Conservation (phyloP, 2,888 invertebrate genomes). For the Epistrophe grossulariae region DNA sequence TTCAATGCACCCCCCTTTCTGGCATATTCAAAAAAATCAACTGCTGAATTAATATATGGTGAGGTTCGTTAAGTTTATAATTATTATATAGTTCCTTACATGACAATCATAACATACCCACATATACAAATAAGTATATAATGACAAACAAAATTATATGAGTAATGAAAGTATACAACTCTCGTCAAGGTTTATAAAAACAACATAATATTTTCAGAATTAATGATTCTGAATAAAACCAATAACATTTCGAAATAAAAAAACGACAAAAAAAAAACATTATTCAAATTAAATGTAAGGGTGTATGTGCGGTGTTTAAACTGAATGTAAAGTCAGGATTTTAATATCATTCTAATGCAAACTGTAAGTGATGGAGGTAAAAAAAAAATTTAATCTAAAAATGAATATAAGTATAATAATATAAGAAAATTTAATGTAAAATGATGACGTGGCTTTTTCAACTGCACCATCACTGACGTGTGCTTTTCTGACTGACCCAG, state of each 20-base stretch:
- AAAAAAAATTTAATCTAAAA: neutral
- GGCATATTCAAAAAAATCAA: too few species aligned
- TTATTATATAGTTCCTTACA: neutral
- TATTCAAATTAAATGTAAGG: neutral
- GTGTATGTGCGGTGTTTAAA: neutral
- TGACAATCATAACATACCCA: neutral
- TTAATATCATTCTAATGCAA: neutral
- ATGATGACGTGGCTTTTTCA: slow-evolving; percentile 52
- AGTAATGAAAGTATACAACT: neutral
- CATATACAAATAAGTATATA: neutral
- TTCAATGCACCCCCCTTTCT: too few species aligned
- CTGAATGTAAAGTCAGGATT: neutral
- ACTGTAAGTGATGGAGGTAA: neutral
- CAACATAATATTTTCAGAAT: neutral
- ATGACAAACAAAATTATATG: neutral
- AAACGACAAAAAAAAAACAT: too few species aligned
- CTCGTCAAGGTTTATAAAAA: neutral
- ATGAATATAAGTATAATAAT: neutral
- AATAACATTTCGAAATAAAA: too few species aligned
- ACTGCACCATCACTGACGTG: slow-evolving; percentile 12
- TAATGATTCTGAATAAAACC: neutral
- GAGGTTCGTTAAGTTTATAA: too few species aligned
- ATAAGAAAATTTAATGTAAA: slow-evolving; percentile 66
- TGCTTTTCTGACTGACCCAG: neutral
- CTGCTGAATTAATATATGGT: too few species aligned